These are phyloP conservation scores for Eretmocerus hayati DNA, from an alignment of 2,888 invertebrate species.

Conservation along the genomic window DNA sequence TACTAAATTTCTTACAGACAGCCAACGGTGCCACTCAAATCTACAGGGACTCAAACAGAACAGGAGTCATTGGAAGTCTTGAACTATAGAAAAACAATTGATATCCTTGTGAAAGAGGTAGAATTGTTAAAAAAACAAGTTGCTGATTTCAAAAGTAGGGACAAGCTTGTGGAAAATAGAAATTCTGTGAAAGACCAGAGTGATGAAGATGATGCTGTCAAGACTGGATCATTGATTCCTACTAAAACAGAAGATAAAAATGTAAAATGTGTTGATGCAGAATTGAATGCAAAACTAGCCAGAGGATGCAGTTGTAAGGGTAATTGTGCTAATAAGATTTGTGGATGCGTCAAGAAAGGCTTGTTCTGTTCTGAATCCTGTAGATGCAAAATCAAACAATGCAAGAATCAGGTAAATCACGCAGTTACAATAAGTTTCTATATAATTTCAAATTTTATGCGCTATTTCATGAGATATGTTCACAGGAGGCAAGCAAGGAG, in stretches of 20 bases:
- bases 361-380: slow-evolving; percentile 24
- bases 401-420: slow-evolving; percentile 31
- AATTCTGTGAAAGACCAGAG: no score
- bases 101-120: no score
- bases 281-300: background rate
- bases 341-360: slow-evolving; percentile 31
- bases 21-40: background rate
- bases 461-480: no score
- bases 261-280: background rate
- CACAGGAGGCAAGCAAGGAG: no score
- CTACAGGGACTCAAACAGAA: slow-evolving; percentile 11
- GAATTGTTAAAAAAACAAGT: slow-evolving; percentile 22
- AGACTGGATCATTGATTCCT: slow-evolving; percentile 1
- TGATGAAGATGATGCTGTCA: no score
- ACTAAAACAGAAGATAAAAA: slow-evolving; percentile 3
- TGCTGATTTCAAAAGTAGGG: no score
- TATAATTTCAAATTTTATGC: no score
- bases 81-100: background rate
- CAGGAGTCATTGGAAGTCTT: slow-evolving; percentile 19
- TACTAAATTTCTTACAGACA: slow-evolving; percentile 4
- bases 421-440: no score
- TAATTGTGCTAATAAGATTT: slow-evolving; percentile 25
- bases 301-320: slow-evolving; percentile 31
- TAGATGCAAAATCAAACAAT: slow-evolving; percentile 25
- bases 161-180: no score